These are phyloP conservation scores for Thalpophila matura DNA, from an alignment of 2,888 invertebrate genomes.

Conservation along the genomic window DNA sequence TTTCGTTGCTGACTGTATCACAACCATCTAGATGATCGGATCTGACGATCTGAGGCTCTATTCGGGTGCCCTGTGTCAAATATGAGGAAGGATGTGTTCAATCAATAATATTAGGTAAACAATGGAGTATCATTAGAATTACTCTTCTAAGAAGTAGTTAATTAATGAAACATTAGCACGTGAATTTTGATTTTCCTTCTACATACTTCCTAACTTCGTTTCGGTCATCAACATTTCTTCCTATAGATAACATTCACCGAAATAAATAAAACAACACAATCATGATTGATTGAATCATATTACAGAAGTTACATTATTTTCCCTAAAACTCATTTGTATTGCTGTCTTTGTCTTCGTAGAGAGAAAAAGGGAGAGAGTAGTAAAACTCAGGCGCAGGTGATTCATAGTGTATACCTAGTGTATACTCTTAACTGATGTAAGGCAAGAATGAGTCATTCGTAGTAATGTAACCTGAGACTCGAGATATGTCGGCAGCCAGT, in stretches of 20 bases:
- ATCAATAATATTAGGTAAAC: constrained; percentile 21
- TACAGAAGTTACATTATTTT: constrained; percentile 32
- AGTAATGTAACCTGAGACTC: constrained; percentile 48
- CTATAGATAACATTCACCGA: constrained; percentile 34
- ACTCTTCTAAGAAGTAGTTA: not conserved
- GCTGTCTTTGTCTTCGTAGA: constrained; percentile 21
- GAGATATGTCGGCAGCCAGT: constrained; percentile 36
- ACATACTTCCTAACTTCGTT: constrained; percentile 15
- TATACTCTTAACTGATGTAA: constrained; percentile 77
- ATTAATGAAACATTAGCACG: not conserved
- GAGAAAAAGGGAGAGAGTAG: constrained; percentile 23
- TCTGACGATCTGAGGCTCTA: too few species aligned
- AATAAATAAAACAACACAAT: constrained; percentile 26
- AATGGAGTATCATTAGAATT: constrained; percentile 24
- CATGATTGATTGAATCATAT: constrained; percentile 43
- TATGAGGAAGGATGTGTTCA: constrained; percentile 7
- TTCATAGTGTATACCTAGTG: constrained; percentile 59
- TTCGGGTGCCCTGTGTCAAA: not conserved
- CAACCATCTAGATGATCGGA: too few species aligned
- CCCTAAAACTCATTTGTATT: constrained; percentile 9
- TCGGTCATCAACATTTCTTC: constrained; percentile 38
- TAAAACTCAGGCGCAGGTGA: constrained; percentile 58
- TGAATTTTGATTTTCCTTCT: constrained; percentile 22
- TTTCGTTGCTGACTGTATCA: too few species aligned
- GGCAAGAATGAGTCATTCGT: constrained; percentile 54